phyloP scores from a whole-genome alignment of 2,797 vertebrate genomes.

The Crax fasciolata region DNA sequence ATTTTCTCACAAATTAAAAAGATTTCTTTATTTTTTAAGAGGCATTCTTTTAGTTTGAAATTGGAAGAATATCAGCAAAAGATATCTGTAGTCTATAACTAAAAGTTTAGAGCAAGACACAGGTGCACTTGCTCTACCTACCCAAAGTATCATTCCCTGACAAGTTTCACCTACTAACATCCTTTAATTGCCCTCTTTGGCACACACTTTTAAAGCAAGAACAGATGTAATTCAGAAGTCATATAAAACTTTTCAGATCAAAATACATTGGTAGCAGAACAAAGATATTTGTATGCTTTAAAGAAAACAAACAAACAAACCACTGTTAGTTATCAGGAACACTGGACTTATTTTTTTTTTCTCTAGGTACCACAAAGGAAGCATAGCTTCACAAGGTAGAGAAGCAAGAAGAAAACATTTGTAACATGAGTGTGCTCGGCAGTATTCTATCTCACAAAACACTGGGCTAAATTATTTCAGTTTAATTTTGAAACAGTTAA shows the following conservation, averaged over 20 bases:
- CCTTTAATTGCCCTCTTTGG: background rate
- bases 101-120: background rate
- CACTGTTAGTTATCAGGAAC: background rate
- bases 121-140: background rate
- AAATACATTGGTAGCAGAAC: background rate
- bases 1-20: background rate
- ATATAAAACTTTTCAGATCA: background rate
- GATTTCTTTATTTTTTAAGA: background rate
- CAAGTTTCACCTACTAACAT: background rate
- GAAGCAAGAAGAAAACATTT: background rate
- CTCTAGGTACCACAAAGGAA: background rate
- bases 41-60: background rate
- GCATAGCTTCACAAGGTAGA: background rate
- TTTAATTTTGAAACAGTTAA: background rate
- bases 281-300: background rate
- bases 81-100: background rate
- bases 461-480: background rate
- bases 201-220: background rate
- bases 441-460: background rate
- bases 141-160: background rate
- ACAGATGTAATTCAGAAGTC: background rate
- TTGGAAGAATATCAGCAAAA: background rate
- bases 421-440: background rate
- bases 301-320: background rate
- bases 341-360: background rate